Evolutionary conservation across 2,888 invertebrate species (phyloP), one percentile per base, ranked within the genome.

Genomic region (Amiota mariae): DNA sequence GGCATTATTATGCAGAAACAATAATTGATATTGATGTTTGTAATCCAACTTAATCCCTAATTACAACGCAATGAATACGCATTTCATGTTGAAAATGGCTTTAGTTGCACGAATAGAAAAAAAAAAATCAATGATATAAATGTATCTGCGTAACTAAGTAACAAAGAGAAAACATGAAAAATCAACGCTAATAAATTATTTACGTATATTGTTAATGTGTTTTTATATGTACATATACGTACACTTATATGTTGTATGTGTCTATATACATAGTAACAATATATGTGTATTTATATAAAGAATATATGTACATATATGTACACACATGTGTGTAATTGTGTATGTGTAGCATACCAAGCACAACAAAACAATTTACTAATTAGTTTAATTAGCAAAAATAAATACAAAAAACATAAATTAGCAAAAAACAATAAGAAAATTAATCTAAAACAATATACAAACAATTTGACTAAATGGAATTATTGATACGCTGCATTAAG

Each of bases 11-110:
- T 71, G 75, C 75, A 70, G 70, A 76, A 76, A 73, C 75, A 85
- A 84, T 84, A 84, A 84, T 84, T 84, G 83, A 86, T 86, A 86
- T 84, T 86, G 83, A 84, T 84, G 83, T 80, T 81, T 83, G 83
- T 84, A 84, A 84, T 84, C 83, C 80, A 77, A 79, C 77, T 86
- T 84, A 84, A 86, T 86, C 85, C 83, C 86, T 84, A 84, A 84
- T 84, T 84, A 86, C 83, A 86, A 83, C 78, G 78, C 79, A 86
- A 85, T 85, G 80, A 81, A 83, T 85, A 80, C 56, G 73, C 59
- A 70, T 70, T 61, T 59, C 36, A 61, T 61, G 51, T 20, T n/a
- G 54, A 15, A 47, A 48, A 47, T 18, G 48, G 64, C 64, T 20
- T 67, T 51, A 20, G 51, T 24, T 11, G 49, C 12, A 13, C n/a